Percentiles rank a stretch among this genome's conserved stretches.
These are phyloP conservation scores for Euzetes globulus DNA, from an alignment of 2,888 invertebrate species.

Conservation along the genomic window DNA sequence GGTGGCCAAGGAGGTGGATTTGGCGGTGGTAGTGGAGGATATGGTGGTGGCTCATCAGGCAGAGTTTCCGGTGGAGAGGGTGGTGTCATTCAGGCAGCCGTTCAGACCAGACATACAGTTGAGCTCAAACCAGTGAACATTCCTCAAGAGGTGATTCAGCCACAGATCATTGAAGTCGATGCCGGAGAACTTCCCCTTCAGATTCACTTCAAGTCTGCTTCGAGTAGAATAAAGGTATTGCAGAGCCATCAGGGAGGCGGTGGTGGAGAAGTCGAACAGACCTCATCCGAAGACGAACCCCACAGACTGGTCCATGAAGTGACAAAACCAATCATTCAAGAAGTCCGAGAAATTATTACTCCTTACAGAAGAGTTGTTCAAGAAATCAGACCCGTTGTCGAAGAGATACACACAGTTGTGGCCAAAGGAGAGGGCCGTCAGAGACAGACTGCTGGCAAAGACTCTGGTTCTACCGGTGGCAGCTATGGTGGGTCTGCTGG, in stretches of 20 bases:
- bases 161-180: conserved; percentile 34
- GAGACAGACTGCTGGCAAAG: not conserved
- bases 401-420: no score
- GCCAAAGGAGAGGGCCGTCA: conserved; percentile 17
- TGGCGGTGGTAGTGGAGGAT: conserved; percentile 30
- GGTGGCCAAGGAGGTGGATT: no score
- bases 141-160: conserved; percentile 32
- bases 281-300: conserved; percentile 33
- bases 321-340: conserved; percentile 31
- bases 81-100: conserved; percentile 17
- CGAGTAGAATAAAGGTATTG: conserved; percentile 28
- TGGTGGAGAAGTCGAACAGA: conserved; percentile 34
- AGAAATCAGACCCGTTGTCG: conserved; percentile 20
- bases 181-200: conserved; percentile 32
- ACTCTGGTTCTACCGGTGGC: no score
- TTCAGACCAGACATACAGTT: conserved; percentile 34
- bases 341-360: conserved; percentile 17
- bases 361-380: conserved; percentile 16
- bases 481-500: not conserved
- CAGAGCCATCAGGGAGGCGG: conserved; percentile 29
- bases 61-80: not conserved
- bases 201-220: conserved; percentile 31
- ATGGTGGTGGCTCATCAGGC: not conserved
- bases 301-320: conserved; percentile 32
- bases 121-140: conserved; percentile 33